A percentile compares a stretch with the other conserved stretches of the same genome.
These are phyloP conservation scores for Diabrotica balteata DNA, from an alignment of 2,888 invertebrate species.

Conservation along the genomic window DNA sequence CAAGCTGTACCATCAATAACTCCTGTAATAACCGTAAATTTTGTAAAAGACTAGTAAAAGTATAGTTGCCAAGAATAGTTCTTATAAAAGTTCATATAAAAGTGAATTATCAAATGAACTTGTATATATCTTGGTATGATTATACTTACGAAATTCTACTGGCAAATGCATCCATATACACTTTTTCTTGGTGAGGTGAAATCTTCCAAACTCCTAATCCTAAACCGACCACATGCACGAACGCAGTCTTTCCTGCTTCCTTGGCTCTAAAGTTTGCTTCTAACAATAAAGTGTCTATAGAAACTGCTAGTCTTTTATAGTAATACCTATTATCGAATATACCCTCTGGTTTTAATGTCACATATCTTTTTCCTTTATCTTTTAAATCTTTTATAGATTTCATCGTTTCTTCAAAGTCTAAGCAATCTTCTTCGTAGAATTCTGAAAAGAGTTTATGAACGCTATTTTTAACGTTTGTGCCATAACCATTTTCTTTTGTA, in stretches of 20 bases:
- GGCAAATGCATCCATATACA: constrained; percentile 70
- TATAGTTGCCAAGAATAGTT: no score
- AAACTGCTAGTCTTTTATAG: constrained; percentile 64
- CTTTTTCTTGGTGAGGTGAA: constrained; percentile 68
- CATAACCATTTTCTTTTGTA: constrained; percentile 62
- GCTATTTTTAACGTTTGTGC: constrained; percentile 36
- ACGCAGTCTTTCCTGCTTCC: constrained; percentile 64
- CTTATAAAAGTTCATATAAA: no score
- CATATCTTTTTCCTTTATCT: constrained; percentile 33
- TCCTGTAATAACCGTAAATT: no score
- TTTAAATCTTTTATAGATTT: constrained; percentile 15
- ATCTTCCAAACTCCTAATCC: constrained; percentile 75
- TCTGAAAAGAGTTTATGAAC: constrained; percentile 48
- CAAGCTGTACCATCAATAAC: no score
- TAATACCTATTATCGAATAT: constrained; percentile 54
- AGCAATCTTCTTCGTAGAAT: constrained; percentile 42
- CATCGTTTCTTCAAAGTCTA: constrained; percentile 32
- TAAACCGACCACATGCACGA: constrained; percentile 72
- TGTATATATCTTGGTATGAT: neutral
- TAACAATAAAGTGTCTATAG: constrained; percentile 68
- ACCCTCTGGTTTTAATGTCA: constrained; percentile 38
- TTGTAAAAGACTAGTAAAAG: no score
- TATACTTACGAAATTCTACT: constrained; percentile 60
- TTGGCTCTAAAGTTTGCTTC: constrained; percentile 69
- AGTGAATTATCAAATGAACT: no score